Conservation (phyloP, 1,140 invertebrate species). For the Chlorops oryzae region DNA sequence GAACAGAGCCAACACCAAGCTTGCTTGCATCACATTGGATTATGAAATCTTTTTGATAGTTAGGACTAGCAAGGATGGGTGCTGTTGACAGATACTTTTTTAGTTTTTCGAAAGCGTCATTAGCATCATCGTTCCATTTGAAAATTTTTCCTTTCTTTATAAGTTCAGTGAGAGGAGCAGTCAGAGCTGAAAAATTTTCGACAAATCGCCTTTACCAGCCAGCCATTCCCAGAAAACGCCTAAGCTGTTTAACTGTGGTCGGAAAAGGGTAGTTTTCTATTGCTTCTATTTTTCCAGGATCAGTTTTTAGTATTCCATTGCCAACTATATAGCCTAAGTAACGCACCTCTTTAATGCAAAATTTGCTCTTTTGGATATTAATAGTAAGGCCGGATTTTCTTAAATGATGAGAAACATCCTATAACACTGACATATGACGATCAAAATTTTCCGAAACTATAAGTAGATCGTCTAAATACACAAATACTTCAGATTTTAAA, state of each 20-base stretch:
- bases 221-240: conserved; percentile 48
- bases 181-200: conserved; percentile 26
- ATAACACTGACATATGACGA: conserved; percentile 43
- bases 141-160: not conserved
- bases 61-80: conserved; percentile 35
- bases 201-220: conserved; percentile 43
- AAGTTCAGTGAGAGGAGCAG: conserved; percentile 21
- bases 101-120: conserved; percentile 30
- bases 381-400: conserved; percentile 45
- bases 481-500: no score
- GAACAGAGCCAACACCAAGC: conserved; percentile 32
- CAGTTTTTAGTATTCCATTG: no score
- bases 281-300: no score
- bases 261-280: conserved; percentile 46
- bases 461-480: conserved; percentile 53
- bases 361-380: no score
- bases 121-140: conserved; percentile 25
- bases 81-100: conserved; percentile 27
- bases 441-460: conserved; percentile 38
- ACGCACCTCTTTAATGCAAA: no score
- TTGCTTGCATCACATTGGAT: no score
- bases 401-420: conserved; percentile 37
- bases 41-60: conserved; percentile 34
- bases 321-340: no score
- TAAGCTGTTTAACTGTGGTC: conserved; percentile 44